These are phyloP conservation scores for Lycocerus yunnanus DNA, from an alignment of 2,888 invertebrate genomes.

Conservation along the genomic window DNA sequence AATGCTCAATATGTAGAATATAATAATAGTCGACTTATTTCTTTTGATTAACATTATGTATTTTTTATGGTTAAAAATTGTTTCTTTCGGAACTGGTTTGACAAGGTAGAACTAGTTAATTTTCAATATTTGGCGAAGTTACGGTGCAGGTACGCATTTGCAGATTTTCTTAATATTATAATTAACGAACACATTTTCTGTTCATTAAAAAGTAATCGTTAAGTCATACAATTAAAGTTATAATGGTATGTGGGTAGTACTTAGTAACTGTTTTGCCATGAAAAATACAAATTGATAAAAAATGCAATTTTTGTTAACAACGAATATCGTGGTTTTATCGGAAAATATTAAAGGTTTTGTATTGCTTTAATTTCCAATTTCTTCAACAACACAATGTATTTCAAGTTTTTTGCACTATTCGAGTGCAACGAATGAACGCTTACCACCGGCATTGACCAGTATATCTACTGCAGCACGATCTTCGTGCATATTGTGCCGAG, in stretches of 20 bases:
- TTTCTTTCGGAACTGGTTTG: not conserved
- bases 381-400: conserved; percentile 9
- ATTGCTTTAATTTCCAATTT: conserved; percentile 5
- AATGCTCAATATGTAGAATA: not conserved
- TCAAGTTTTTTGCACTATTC: conserved; percentile 41
- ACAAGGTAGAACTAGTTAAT: not conserved
- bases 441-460: conserved; percentile 52
- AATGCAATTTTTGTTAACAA: not conserved
- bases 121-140: not conserved
- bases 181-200: not conserved
- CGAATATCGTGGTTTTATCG: not conserved
- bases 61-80: not conserved
- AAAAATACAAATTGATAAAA: not conserved
- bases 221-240: not conserved
- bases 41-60: not conserved
- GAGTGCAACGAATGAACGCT: conserved; percentile 47
- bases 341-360: conserved; percentile 6
- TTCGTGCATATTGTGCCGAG: conserved; percentile 48
- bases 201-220: not conserved
- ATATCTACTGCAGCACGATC: conserved; percentile 48
- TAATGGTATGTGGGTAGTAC: no score
- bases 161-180: not conserved
- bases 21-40: not conserved
- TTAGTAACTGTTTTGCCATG: no score
- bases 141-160: not conserved